phyloP scores from a whole-genome alignment of 2,113 vertebrate genomes.

The Megaceryle maxima region DNA sequence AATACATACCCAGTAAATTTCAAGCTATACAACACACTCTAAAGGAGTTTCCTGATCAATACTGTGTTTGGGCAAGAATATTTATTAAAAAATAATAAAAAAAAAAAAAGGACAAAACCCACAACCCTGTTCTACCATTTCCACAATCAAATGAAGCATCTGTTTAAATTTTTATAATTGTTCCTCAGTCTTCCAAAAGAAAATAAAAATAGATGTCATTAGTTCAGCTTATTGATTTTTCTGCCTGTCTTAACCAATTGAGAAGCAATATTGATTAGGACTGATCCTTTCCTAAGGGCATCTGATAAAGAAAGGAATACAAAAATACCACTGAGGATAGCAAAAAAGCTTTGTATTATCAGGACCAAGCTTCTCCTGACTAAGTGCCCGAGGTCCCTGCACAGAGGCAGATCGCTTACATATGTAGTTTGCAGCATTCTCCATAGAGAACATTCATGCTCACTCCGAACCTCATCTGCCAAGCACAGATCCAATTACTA shows the following conservation, averaged over 20 bases:
- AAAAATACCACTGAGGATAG: constrained; percentile 66
- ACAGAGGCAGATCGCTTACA: constrained; percentile 21
- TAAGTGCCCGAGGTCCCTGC: constrained; percentile 43
- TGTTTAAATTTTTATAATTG: constrained; percentile 51
- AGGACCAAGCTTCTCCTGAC: constrained; percentile 27
- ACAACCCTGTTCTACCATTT: neutral
- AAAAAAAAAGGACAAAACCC: no score
- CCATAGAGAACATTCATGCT: constrained; percentile 24
- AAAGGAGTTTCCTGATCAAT: neutral
- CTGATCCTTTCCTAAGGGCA: constrained; percentile 77
- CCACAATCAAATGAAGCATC: neutral
- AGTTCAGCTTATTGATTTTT: constrained; percentile 77
- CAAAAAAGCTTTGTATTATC: constrained; percentile 56
- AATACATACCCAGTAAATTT: neutral
- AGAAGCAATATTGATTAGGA: constrained; percentile 78
- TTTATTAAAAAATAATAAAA: neutral
- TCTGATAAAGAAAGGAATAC: constrained; percentile 70
- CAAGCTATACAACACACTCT: neutral
- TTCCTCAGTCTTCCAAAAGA: constrained; percentile 36
- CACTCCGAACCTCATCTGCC: constrained; percentile 49
- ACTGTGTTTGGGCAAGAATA: neutral
- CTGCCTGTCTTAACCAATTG: constrained; percentile 70
- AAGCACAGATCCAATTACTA: constrained; percentile 69
- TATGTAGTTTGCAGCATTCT: constrained; percentile 5
- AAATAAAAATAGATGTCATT: constrained; percentile 72